Conservation (phyloP, 2,888 invertebrate genomes). For the Strigamia transsilvanica region DNA sequence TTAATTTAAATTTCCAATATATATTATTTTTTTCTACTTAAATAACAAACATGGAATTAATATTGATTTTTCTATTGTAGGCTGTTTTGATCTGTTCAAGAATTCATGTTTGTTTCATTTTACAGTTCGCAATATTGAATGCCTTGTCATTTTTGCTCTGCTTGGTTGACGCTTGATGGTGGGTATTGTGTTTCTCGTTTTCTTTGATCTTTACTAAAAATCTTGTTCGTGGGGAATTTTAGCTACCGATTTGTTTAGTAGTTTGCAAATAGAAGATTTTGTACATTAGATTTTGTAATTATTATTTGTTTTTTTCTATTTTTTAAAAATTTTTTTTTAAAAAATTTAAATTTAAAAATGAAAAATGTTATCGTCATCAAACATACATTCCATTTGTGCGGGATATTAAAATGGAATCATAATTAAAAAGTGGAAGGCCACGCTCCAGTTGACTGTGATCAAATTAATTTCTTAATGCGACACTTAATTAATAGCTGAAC, state of each 20-base stretch:
- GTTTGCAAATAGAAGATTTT: too few relatives aligned
- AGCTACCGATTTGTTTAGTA: too few relatives aligned
- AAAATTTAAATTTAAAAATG: not conserved
- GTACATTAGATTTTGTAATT: too few relatives aligned
- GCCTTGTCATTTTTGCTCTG: not conserved
- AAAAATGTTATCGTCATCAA: constrained; percentile 27
- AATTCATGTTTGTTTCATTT: constrained; percentile 27
- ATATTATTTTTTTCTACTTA: too few relatives aligned
- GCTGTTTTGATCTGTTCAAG: not conserved
- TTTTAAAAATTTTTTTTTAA: not conserved
- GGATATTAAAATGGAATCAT: constrained; percentile 23
- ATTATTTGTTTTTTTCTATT: not conserved
- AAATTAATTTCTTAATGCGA: constrained; percentile 42
- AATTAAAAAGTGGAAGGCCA: constrained; percentile 35
- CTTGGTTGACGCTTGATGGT: constrained; percentile 23
- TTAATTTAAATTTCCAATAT: too few relatives aligned
- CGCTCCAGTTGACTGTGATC: constrained; percentile 30
- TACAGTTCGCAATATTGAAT: constrained; percentile 16
- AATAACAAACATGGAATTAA: too few relatives aligned
- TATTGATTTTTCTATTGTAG: not conserved
- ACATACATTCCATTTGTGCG: constrained; percentile 33
- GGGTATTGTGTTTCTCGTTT: not conserved
- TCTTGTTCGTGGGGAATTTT: not conserved
- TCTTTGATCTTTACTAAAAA: not conserved
- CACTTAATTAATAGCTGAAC: constrained; percentile 29